These are phyloP conservation scores for Urocolius indicus DNA, from an alignment of 2,113 vertebrate species.

Conservation along the genomic window DNA sequence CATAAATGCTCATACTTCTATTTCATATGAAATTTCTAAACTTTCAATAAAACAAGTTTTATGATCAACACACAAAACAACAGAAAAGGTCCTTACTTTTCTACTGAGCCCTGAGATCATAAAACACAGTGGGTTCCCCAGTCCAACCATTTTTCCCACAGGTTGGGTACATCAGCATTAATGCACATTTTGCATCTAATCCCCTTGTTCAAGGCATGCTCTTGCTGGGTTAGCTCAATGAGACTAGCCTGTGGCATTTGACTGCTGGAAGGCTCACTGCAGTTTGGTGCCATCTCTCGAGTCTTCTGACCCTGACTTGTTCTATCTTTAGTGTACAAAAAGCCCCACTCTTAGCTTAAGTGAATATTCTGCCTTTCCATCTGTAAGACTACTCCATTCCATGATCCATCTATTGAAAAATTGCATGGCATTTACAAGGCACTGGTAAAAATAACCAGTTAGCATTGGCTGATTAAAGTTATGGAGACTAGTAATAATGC, in stretches of 20 bases:
- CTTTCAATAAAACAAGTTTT: not conserved
- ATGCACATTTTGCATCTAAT: not conserved
- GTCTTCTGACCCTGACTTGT: not conserved
- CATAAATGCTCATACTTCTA: not conserved
- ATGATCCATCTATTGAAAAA: not conserved
- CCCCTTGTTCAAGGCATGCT: not conserved
- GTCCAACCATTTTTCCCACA: not conserved
- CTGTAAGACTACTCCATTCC: not conserved
- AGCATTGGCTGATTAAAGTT: not conserved
- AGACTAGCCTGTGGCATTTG: rapidly evolving
- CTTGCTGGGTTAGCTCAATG: not conserved
- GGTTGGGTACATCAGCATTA: not conserved
- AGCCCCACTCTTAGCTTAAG: not conserved
- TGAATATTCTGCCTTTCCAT: not conserved
- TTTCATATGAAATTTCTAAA: not conserved
- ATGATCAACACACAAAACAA: not conserved
- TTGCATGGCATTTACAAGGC: not conserved
- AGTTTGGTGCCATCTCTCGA: not conserved
- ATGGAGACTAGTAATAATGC: not conserved
- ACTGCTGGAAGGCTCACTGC: not conserved
- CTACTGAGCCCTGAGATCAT: not conserved
- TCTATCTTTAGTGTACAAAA: not conserved
- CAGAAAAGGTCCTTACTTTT: not conserved
- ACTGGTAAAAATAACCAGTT: not conserved
- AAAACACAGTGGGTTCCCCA: rapidly evolving